Base-by-base conservation (phyloP, 1,140 invertebrate genomes). In the Asbolus verrucosus region DNA sequence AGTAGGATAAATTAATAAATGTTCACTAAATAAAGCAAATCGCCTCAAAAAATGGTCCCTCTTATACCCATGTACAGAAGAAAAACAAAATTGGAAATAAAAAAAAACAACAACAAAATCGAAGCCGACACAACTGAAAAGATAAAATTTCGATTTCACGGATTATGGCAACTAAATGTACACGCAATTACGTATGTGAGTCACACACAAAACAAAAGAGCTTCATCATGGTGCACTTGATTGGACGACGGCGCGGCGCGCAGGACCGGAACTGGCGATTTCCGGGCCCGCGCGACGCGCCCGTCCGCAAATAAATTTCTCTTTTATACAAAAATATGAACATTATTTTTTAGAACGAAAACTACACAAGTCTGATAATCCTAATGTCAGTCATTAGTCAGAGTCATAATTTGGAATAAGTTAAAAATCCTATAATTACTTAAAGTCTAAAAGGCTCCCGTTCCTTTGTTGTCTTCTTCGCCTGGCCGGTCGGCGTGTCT, bases 361-460 rank as follows among this genome's bases (percentile, higher is more conserved):
- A 70, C 65, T 74, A 77, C 72, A 67, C 72, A 50, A 59, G 6
- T n/a, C 11, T 27, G 6, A 75, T 66, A 77, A 73, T 73, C 46
- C 61, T 77, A 76, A 6, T 77, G 78, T 81, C 80, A 81, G 78
- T 81, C 78, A 77, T 74, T 73, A 72, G 71, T 79, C 65, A 73
- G n/a, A 70, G 73, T 36, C 33, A n/a, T 36, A 36, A 36, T 71
- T 70, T 73, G 71, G 75, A 76, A 78, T 75, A 73, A 73, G 74
- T 78, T 75, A 76, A 75, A 69, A 65, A 68, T 67, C 36, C 9
- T 46, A 72, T 61, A 70, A 67, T 72, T 70, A 76, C 76, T 85
- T 88, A 90, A 36, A 90, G 83, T 79, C 88, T 83, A 81, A 90
- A 90, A 30, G 89, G 89, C 74, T 88, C 88, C 63, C 87, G 82